Percentiles rank a stretch among this genome's conserved stretches.
Conservation (phyloP, 2,888 invertebrate species). For the Caenorhabditis afra region DNA sequence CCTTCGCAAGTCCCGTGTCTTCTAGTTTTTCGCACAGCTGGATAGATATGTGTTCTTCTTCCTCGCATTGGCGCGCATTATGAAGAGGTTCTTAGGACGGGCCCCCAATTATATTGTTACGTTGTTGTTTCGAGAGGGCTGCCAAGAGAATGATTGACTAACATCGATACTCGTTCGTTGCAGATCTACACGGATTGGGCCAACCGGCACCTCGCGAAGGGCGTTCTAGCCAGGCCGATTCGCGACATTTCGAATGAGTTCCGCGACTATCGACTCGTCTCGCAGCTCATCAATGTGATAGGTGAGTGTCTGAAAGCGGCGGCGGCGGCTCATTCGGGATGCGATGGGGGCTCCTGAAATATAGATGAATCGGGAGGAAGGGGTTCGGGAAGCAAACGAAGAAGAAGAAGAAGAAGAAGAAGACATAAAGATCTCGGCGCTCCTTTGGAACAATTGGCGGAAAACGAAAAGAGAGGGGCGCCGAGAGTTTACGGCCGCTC, state of each 20-base stretch:
- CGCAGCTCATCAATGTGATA: constrained; percentile 72
- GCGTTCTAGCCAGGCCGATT: constrained; percentile 58
- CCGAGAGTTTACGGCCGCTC: constrained; percentile 49
- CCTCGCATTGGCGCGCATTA: constrained; percentile 45
- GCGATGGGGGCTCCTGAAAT: constrained; percentile 23
- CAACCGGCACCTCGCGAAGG: constrained; percentile 72
- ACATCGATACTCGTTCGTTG: constrained; percentile 36
- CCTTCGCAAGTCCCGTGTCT: constrained; percentile 13
- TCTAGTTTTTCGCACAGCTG: constrained; percentile 58
- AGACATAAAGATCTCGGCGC: constrained; percentile 24
- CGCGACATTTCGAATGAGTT: constrained; percentile 75
- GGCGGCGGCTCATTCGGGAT: constrained; percentile 9
- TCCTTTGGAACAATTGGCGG: constrained; percentile 43
- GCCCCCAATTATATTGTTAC: constrained; percentile 55
- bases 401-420: no score
- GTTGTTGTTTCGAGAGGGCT: constrained; percentile 22
- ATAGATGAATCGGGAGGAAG: constrained; percentile 14
- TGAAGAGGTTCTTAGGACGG: constrained; percentile 49
- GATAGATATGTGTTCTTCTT: constrained; percentile 41
- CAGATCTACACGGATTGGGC: constrained; percentile 79
- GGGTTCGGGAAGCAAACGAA: constrained; percentile 15
- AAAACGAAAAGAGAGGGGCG: constrained; percentile 37
- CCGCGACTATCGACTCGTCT: constrained; percentile 72
- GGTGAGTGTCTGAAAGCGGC: constrained; percentile 65
- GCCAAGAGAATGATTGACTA: constrained; percentile 38